Evolutionary conservation across 2,888 invertebrate species (phyloP).

Genomic region (Crossocerus cetratus): DNA sequence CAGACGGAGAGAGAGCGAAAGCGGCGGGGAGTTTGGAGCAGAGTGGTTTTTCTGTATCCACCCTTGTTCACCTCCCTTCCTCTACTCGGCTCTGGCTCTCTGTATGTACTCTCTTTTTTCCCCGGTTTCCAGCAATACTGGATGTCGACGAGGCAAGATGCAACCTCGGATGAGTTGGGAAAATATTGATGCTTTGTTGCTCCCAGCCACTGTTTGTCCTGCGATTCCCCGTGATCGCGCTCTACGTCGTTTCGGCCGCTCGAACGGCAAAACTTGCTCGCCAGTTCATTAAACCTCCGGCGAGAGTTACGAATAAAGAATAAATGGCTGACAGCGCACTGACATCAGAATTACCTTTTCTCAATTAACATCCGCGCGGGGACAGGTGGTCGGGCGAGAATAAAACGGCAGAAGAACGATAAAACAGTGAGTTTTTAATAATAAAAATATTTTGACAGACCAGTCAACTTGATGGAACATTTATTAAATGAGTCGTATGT

Average conservation of each 20-base stretch:
- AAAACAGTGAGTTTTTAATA: constrained; percentile 76
- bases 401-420: constrained; percentile 64
- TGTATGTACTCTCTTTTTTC: constrained; percentile 25
- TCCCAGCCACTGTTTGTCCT: constrained; percentile 33
- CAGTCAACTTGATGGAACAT: constrained; percentile 66
- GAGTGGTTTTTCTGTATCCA: constrained; percentile 56
- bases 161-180: constrained; percentile 68
- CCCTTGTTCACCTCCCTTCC: constrained; percentile 30
- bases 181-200: constrained; percentile 55
- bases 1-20: constrained; percentile 13
- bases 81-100: constrained; percentile 26
- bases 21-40: constrained; percentile 29
- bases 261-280: neutral
- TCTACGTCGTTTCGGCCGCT: constrained; percentile 23
- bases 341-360: neutral
- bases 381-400: neutral
- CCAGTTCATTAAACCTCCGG: too few species aligned
- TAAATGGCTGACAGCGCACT: neutral
- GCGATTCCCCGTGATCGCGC: constrained; percentile 42
- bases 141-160: constrained; percentile 58
- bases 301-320: too few species aligned
- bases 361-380: too few species aligned
- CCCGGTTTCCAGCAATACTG: constrained; percentile 44
- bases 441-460: constrained; percentile 76
- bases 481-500: constrained; percentile 63